phyloP scores from a whole-genome alignment of 2,797 vertebrate species.

The Gouania willdenowi region DNA sequence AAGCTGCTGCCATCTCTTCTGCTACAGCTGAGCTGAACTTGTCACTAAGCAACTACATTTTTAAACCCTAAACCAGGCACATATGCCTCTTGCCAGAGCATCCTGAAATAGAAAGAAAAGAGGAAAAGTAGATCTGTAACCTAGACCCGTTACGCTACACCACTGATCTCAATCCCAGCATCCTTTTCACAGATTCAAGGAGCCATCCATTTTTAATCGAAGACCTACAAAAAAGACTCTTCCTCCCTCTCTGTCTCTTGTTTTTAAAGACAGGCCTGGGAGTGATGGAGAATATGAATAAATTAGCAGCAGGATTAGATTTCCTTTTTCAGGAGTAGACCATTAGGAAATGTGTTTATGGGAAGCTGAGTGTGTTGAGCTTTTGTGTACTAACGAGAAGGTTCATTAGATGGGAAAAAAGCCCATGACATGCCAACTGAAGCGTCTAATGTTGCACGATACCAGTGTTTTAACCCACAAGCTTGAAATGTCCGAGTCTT shows the following conservation, averaged over 20 bases:
- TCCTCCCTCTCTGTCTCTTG: conserved; percentile 5
- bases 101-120: conserved; percentile 31
- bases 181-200: conserved; percentile 35
- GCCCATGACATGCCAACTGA: conserved; percentile 6
- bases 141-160: conserved; percentile 24
- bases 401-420: conserved; percentile 4
- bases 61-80: conserved; percentile 12
- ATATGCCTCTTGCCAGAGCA: conserved; percentile 17
- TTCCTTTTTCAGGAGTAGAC: not conserved
- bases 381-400: conserved; percentile 19
- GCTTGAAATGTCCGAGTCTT: conserved; percentile 2
- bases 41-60: conserved; percentile 33
- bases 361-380: conserved; percentile 6
- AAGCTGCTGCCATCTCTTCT: conserved; percentile 1
- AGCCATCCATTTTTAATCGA: conserved; percentile 63
- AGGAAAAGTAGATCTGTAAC: conserved; percentile 37
- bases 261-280: conserved; percentile 35
- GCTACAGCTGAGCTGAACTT: conserved; percentile 8
- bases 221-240: conserved; percentile 39
- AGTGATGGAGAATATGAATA: conserved; percentile 48
- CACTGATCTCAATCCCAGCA: conserved; percentile 21
- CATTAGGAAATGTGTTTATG: conserved; percentile 21
- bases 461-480: not conserved
- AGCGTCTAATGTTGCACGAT: conserved; percentile 7
- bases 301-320: conserved; percentile 38